Base-by-base conservation (phyloP, 1,140 invertebrate species). In the Streblospio benedicti region DNA sequence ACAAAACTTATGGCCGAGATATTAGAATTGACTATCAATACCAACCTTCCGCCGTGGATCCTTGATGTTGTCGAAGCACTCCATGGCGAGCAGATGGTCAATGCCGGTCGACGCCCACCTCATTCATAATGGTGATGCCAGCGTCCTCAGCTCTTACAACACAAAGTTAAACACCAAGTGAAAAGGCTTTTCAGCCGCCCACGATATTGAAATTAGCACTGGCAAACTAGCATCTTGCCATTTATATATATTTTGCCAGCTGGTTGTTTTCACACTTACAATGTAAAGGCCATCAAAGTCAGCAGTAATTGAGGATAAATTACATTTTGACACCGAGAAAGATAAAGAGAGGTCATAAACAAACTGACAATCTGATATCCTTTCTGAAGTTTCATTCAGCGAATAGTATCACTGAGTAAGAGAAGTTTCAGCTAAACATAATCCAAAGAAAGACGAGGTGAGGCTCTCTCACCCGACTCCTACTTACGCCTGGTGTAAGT, bases 91-190 rank as follows among this genome's bases (percentile, higher is more conserved):
- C 45, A 99, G 82, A 78, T 99, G 97, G 76, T 99, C 97, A 64
- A 99, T 89, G 2, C 95, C 96, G 97, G 76, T 99, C 97, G 4
- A 99, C 78, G 4, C 97, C 97, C 0, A 97, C 85, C 80, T 99
- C 96, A 73, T 86, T 97, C 85, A 98, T 79, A 45, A 97, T 84
- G 0, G 92, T 96, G 0, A 98, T 80, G 0, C 88, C 91, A 12
- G 90, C 89, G 47, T 88, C 83, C 50, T 84, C 81, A 0, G 93
- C 93, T 60, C 87, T 89, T 64, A n/a, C n/a, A n/a, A n/a, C n/a
- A n/a, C n/a, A n/a, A n/a, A n/a, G n/a, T n/a, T n/a, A n/a, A n/a
- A n/a, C n/a, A n/a, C n/a, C n/a, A n/a, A n/a, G n/a, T n/a, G n/a
- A n/a, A n/a, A n/a, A n/a, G n/a, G n/a, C n/a, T n/a, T n/a, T n/a